Evolutionary conservation across 2,797 vertebrate genomes (phyloP).

Genomic region (Trichosurus vulpecula): DNA sequence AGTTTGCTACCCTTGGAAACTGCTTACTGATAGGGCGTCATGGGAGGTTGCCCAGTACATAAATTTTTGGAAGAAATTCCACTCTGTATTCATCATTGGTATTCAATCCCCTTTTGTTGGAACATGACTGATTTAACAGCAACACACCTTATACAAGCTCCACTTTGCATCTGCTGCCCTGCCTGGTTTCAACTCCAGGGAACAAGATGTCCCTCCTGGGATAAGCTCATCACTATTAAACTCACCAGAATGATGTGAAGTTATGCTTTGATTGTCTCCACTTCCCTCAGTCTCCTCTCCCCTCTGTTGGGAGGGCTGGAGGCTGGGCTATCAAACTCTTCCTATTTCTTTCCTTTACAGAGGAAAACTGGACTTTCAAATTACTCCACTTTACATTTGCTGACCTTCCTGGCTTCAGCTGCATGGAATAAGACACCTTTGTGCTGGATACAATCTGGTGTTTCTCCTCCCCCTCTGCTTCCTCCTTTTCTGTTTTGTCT

Average conservation of each 20-base stretch:
- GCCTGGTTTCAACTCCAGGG: background rate
- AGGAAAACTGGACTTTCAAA: background rate
- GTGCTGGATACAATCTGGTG: background rate
- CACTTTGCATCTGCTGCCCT: background rate
- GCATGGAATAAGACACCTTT: background rate
- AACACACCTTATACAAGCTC: background rate
- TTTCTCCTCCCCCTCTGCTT: background rate
- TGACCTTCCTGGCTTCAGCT: background rate
- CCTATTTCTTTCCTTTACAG: background rate
- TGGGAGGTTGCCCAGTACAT: background rate
- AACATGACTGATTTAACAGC: background rate
- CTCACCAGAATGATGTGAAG: background rate
- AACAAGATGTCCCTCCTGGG: background rate
- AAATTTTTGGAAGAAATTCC: slow-evolving; percentile 4
- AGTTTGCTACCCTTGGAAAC: background rate
- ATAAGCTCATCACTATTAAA: background rate
- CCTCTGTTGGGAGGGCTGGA: background rate
- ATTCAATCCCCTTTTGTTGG: background rate
- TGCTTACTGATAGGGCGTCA: background rate
- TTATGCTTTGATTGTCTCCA: background rate
- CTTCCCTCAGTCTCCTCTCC: background rate
- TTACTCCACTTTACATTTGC: background rate
- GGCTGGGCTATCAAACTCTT: background rate
- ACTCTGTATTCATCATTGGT: background rate
- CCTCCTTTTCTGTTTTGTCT: background rate